Base-by-base conservation (phyloP, 2,888 invertebrate genomes). In the Mythimna loreyi region DNA sequence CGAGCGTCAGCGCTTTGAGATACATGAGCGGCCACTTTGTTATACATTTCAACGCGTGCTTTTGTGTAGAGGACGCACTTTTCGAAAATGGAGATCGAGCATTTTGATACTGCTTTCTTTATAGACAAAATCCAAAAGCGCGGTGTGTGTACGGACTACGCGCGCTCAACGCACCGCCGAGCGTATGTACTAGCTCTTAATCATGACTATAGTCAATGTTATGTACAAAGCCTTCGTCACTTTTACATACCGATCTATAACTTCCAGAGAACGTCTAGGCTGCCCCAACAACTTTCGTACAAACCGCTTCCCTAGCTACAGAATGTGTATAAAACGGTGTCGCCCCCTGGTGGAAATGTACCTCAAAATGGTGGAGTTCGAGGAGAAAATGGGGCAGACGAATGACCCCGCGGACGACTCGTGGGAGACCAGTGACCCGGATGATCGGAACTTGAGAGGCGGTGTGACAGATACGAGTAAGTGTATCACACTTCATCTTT, bases 221-320 rank as follows among this genome's bases (percentile, higher is more conserved):
- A 43, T 43, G 19, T 6, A 43, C 43, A 43, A 19, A 43, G 6
- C 43, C 19, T 43, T 43, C 16, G n/a, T 7, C 7, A 0, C 2
- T n/a, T n/a, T n/a, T 7, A 7, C 19, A 19, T n/a, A n/a, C 8
- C 7, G 2, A n/a, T 7, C n/a, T 45, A 19, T 2, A 6, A 19
- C n/a, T 64, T 66, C 0, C 82, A 95, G 94, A 0, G 90, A 92
- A 65, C 87, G 94, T 0, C 83, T 94, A 0, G 95, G 95, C 4
- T 95, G 95, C 67, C 80, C 75, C 0, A 67, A 61, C 0, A 36
- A 69, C 3, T 75, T 86, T 2, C 59, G 67, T 1, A 86, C 88
- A 0, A 94, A 95, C 75, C 84, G 95, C 0, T 95, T 93, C 86
- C 40, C 23, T 3, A 84, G 63, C 23, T 90, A 90, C 85, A 28